phyloP scores from a whole-genome alignment of 2,113 vertebrate species.

The Semicossyphus pulcher region DNA sequence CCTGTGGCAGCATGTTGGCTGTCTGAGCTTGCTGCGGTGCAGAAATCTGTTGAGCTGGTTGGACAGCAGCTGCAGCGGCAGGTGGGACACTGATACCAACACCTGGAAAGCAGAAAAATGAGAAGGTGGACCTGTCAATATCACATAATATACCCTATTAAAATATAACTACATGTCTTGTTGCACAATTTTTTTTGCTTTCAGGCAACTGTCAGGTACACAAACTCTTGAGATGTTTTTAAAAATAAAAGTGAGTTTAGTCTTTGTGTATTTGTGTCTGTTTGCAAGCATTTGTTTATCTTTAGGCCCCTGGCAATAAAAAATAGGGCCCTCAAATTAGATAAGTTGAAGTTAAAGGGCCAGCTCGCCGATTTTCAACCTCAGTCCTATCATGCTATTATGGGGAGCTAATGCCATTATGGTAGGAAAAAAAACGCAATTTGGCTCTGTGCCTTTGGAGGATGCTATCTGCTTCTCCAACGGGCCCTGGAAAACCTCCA shows the following conservation, averaged over 20 bases:
- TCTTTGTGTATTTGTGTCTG: background rate
- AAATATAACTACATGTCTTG: background rate
- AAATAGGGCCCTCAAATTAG: background rate
- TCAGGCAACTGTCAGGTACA: background rate
- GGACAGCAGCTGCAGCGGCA: slow-evolving; percentile 61
- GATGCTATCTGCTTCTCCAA: no score
- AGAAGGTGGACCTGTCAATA: background rate
- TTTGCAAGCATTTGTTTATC: background rate
- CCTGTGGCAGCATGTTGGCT: slow-evolving; percentile 82
- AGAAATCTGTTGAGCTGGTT: slow-evolving; percentile 80
- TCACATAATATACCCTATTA: background rate
- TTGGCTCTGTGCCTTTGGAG: no score
- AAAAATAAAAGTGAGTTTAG: background rate
- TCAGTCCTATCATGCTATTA: no score
- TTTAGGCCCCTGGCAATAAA: background rate
- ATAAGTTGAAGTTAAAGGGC: background rate
- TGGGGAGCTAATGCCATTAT: no score
- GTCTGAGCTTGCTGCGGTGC: slow-evolving; percentile 71
- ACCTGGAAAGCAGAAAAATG: slow-evolving; percentile 31
- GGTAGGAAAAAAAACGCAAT: no score
- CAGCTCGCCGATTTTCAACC: no score
- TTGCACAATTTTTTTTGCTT: background rate
- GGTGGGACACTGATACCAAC: slow-evolving; percentile 58
- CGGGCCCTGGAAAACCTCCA: no score
- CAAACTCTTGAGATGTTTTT: slow-evolving; percentile 6